A percentile compares a stretch with the other conserved stretches of the same genome.
Evolutionary conservation across 2,888 invertebrate species (phyloP).

Genomic region (Morpho achilles): DNA sequence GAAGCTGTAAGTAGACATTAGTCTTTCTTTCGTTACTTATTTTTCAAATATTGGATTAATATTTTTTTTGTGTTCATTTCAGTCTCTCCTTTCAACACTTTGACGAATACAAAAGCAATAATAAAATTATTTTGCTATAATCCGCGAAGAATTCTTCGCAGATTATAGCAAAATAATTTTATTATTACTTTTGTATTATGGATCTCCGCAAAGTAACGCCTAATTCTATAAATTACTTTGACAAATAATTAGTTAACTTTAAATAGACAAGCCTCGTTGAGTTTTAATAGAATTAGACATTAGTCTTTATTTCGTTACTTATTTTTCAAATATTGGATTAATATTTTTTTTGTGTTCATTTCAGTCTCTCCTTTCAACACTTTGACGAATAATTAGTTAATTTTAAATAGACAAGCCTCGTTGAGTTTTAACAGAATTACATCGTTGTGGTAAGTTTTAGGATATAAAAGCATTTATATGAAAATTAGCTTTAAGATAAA

Average conservation of each 20-base stretch:
- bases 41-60: background rate
- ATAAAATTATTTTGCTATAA: too few species aligned
- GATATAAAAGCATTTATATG: too few species aligned
- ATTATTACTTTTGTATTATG: too few species aligned
- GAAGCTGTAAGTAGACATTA: conserved; percentile 49
- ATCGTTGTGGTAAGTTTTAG: too few species aligned
- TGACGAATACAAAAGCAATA: conserved; percentile 25
- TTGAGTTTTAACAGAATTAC: too few species aligned
- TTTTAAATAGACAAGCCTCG: background rate
- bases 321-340: background rate
- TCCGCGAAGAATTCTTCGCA: too few species aligned
- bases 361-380: conserved; percentile 41
- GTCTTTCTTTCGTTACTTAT: background rate
- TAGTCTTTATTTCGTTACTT: too few species aligned
- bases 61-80: conserved; percentile 30
- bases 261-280: background rate
- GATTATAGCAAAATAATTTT: too few species aligned
- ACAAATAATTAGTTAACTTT: background rate
- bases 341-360: conserved; percentile 28
- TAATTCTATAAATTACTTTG: too few species aligned
- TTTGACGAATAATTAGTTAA: conserved; percentile 21
- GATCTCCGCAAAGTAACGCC: too few species aligned
- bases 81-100: conserved; percentile 40
- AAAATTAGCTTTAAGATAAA: too few species aligned
- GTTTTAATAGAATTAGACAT: too few species aligned